These are phyloP conservation scores for Synergus umbraculus DNA, from an alignment of 2,888 invertebrate genomes.

Conservation along the genomic window DNA sequence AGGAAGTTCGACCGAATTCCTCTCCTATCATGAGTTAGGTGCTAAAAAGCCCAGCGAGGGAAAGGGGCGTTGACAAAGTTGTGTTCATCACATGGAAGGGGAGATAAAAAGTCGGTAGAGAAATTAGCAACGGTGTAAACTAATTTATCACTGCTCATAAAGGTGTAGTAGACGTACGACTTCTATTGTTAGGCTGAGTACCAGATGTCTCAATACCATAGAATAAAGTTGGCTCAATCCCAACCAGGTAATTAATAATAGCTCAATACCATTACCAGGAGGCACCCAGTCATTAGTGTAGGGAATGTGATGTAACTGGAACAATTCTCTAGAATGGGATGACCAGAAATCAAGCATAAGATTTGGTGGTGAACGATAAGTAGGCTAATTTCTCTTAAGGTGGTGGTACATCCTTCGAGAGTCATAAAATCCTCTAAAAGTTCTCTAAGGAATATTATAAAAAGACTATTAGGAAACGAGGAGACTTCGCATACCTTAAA, in stretches of 20 bases:
- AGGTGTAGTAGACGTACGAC: too few relatives aligned
- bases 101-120: not conserved
- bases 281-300: not conserved
- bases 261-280: not conserved
- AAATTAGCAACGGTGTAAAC: too few relatives aligned
- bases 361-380: too few relatives aligned
- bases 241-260: not conserved
- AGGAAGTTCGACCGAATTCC: slow-evolving; percentile 26
- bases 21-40: not conserved
- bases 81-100: not conserved
- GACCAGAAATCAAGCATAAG: too few relatives aligned
- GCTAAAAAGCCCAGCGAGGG: not conserved
- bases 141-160: too few relatives aligned
- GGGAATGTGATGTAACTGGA: not conserved
- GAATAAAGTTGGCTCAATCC: not conserved
- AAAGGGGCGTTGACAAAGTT: slow-evolving; percentile 1
- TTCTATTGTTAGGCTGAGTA: not conserved
- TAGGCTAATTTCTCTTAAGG: too few relatives aligned
- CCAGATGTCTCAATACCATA: not conserved
- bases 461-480: too few relatives aligned
- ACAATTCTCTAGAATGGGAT: not conserved
- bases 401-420: too few relatives aligned
- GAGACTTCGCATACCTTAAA: too few relatives aligned
- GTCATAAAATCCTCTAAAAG: too few relatives aligned
- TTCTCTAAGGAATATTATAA: too few relatives aligned